Evolutionary conservation across 1,140 invertebrate genomes (phyloP).

Genomic region (Aradophagus sp.): DNA sequence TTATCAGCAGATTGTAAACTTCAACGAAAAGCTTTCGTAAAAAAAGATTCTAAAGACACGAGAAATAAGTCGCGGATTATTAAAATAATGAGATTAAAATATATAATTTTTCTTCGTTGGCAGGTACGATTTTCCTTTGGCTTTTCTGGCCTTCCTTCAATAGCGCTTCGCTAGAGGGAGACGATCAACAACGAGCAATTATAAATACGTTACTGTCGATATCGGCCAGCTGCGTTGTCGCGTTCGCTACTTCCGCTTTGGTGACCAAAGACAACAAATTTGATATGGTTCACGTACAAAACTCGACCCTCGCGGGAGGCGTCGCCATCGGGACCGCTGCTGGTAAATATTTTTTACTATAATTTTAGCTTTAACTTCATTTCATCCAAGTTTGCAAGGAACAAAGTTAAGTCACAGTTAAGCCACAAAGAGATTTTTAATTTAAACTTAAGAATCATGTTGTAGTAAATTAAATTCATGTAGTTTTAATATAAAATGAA

Average conservation of each 20-base stretch:
- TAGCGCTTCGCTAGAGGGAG: constrained; percentile 83
- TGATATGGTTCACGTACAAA: constrained; percentile 93
- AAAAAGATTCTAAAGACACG: no score
- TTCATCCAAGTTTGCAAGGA: background rate
- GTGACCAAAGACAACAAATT: constrained; percentile 88
- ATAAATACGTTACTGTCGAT: constrained; percentile 95
- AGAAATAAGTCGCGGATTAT: no score
- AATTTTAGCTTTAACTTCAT: no score
- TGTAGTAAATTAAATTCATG: no score
- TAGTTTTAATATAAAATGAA: no score
- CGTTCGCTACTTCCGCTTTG: constrained; percentile 88
- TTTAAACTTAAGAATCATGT: no score
- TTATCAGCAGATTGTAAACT: no score
- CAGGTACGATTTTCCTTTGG: constrained; percentile 95
- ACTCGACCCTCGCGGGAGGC: constrained; percentile 90
- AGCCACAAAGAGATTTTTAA: no score
- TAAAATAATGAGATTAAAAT: no score
- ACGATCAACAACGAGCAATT: constrained; percentile 88
- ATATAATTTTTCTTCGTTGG: constrained; percentile 3
- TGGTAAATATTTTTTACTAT: constrained; percentile 55
- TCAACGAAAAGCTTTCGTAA: no score
- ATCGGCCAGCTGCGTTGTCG: constrained; percentile 86
- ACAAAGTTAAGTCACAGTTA: no score
- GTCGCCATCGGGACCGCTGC: constrained; percentile 78
- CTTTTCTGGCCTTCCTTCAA: constrained; percentile 98